Percentiles rank a stretch among this genome's conserved stretches.
Evolutionary conservation across 2,888 invertebrate species (phyloP).

Genomic region (Metacarcinus magister): DNA sequence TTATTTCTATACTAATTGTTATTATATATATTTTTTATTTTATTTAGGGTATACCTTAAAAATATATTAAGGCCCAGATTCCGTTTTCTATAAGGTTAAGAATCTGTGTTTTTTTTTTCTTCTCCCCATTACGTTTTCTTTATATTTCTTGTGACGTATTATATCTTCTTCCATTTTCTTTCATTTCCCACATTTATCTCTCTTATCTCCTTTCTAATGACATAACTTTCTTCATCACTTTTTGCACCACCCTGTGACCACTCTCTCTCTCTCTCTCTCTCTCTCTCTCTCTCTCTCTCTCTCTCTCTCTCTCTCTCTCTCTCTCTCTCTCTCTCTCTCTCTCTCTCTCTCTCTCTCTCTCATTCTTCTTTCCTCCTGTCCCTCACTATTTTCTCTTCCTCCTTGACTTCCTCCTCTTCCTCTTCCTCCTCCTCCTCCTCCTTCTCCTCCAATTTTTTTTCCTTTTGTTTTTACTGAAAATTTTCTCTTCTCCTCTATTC

Average conservation of each 20-base stretch:
- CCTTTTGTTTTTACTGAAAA: too few relatives aligned
- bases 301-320: neutral
- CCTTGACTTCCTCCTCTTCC: neutral
- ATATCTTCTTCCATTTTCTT: neutral
- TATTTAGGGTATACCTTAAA: neutral
- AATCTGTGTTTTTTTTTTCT: neutral
- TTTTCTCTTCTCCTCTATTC: neutral
- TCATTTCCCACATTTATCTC: neutral
- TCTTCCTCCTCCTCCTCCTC: neutral
- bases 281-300: neutral
- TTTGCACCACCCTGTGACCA: neutral
- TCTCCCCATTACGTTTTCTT: too few relatives aligned
- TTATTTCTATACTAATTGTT: neutral
- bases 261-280: constrained; percentile 18
- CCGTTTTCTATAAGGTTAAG: neutral
- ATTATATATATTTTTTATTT: neutral
- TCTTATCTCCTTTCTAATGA: neutral
- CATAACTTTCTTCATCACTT: constrained; percentile 41
- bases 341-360: neutral
- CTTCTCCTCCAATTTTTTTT: neutral
- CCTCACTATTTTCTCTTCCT: too few relatives aligned
- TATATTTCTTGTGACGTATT: neutral
- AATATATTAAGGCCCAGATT: neutral
- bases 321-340: too few relatives aligned
- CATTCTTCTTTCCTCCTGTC: neutral